Percentiles rank a stretch among this genome's conserved stretches.
phyloP scores from a whole-genome alignment of 2,797 vertebrate genomes.

The Molossus alvarezi region DNA sequence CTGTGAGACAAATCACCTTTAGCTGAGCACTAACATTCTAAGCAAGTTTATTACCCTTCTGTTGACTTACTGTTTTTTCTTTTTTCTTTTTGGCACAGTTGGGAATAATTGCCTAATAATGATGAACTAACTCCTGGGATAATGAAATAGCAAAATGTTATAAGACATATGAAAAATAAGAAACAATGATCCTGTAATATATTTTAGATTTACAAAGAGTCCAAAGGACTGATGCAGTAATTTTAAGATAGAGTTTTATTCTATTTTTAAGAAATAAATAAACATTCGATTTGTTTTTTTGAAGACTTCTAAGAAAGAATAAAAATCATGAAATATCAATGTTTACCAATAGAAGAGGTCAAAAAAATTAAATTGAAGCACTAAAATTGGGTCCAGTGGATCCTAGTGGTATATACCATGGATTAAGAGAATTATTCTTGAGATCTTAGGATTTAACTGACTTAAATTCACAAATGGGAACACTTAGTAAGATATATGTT shows the following conservation, averaged over 20 bases:
- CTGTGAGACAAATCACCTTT: too few relatives aligned
- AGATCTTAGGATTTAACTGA: constrained; percentile 32
- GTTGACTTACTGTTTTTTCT: too few relatives aligned
- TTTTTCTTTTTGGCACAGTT: too few relatives aligned
- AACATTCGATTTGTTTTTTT: constrained; percentile 30
- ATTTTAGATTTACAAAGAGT: too few relatives aligned
- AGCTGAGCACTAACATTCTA: too few relatives aligned
- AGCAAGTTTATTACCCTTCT: too few relatives aligned
- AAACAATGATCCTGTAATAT: too few relatives aligned
- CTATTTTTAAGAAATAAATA: background rate
- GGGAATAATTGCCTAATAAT: too few relatives aligned
- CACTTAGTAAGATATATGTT: constrained; percentile 17
- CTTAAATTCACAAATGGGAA: constrained; percentile 48
- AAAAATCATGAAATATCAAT: constrained; percentile 2
- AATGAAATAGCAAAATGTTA: too few relatives aligned
- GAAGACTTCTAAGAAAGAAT: background rate
- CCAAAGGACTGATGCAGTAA: too few relatives aligned
- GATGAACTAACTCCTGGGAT: too few relatives aligned
- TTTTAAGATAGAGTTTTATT: background rate
- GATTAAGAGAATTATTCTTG: constrained; percentile 41
- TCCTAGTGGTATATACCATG: background rate
- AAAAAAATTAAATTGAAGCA: background rate
- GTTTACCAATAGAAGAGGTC: background rate
- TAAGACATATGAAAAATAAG: too few relatives aligned
- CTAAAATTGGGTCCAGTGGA: background rate